Evolutionary conservation across 2,888 invertebrate species (phyloP), one percentile per base, ranked within the genome.

Genomic region (Lutraria lutraria): DNA sequence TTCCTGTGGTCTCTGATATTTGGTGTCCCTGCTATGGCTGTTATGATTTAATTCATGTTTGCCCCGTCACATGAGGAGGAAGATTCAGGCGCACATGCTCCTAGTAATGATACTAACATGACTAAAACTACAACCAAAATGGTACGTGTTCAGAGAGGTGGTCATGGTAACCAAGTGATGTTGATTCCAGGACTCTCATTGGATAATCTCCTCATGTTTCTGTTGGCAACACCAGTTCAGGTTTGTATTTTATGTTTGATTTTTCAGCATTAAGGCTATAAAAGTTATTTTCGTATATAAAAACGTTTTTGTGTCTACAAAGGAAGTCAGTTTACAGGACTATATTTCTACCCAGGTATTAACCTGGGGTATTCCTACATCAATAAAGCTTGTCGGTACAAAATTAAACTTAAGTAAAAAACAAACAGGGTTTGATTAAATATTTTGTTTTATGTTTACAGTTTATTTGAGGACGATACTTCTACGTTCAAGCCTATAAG

Each of bases 181-280:
- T 97, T 99, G 21, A 95, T 99, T 54, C 98, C 98, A 0, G 99
- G 99, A 0, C 97, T 99, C 6, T 99, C 99, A 0, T 97, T 98
- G 94, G 99, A 99, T 97, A 99, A 99, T 97, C 97, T 99, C 15
- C 97, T 99, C 53, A 98, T 99, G 97, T 99, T 99, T 96, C 95
- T 98, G 3, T 97, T 99, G 52, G 98, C 99, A 0, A 99, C 99
- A 0, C 99, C 99, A 0, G 99, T 99, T 0, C 98, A 99, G 97
- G 98, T 98, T 96, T 93, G 94, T 88, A 15, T 56, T n/a, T 60
- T 19, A 8, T 19, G 19, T n/a, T 60, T 21, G 60, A 60, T 19
- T 60, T 60, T 60, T n/a, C 8, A 21, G 8, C 8, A 1, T n/a
- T 60, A 6, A 21, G 12, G 15, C 15, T 56, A 56, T 56, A 56